Evolutionary conservation across 1,140 invertebrate genomes (phyloP).

Genomic region (Triops longicaudatus): DNA sequence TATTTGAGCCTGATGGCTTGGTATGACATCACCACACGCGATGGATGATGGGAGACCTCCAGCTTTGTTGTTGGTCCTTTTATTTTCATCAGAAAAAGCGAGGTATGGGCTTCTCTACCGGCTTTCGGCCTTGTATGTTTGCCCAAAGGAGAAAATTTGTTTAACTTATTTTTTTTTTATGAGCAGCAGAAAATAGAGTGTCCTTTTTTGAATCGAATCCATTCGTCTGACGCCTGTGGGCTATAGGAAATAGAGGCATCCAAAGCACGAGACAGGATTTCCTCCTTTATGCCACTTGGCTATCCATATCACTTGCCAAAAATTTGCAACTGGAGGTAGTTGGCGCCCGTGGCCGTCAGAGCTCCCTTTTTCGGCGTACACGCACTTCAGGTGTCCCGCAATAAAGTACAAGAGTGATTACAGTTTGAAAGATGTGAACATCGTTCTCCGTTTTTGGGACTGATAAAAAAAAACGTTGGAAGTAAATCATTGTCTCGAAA

Average conservation of each 20-base stretch:
- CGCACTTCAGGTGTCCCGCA: no score
- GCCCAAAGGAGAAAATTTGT: neutral
- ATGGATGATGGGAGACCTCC: conserved; percentile 10
- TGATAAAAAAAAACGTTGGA: no score
- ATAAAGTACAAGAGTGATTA: no score
- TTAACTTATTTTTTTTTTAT: neutral
- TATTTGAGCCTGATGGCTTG: neutral
- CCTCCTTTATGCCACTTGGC: neutral
- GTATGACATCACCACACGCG: conserved; percentile 10
- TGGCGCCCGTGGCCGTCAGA: no score
- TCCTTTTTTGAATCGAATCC: neutral
- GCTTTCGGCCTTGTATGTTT: conserved; percentile 8
- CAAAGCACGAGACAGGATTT: neutral
- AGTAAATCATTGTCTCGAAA: no score
- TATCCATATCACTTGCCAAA: neutral
- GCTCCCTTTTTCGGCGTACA: no score
- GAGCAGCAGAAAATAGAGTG: neutral
- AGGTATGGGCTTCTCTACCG: neutral
- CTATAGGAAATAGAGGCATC: neutral
- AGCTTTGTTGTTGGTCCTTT: neutral
- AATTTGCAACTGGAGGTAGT: neutral
- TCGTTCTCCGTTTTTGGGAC: no score
- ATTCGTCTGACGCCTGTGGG: conserved; percentile 3
- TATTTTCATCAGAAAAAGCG: neutral
- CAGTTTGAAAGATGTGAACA: no score